Evolutionary conservation across 2,113 vertebrate species (phyloP).

Genomic region (Nyctibius bracteatus): DNA sequence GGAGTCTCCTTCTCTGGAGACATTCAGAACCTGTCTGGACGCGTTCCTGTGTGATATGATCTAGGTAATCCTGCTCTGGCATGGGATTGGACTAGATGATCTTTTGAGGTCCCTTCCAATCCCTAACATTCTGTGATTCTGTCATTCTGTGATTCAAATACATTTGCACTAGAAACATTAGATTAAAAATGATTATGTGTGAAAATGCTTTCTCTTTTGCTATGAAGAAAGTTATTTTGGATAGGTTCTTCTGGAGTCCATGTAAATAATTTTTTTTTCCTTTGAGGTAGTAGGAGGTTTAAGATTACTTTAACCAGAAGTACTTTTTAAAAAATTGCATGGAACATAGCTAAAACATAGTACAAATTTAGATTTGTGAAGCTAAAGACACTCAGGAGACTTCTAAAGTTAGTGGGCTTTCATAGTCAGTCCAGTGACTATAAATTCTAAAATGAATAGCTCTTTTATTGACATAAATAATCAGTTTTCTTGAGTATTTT

Average conservation of each 20-base stretch:
- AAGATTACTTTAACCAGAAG: not conserved
- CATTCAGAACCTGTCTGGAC: too few species aligned
- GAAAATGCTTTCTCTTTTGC: not conserved
- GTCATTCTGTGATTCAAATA: too few species aligned
- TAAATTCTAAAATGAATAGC: not conserved
- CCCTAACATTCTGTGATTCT: too few species aligned
- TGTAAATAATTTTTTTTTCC: not conserved
- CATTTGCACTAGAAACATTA: not conserved
- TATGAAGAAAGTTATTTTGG: not conserved
- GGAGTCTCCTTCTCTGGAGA: too few species aligned
- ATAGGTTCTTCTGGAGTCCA: not conserved
- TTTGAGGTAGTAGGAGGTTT: not conserved
- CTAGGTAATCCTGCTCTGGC: too few species aligned
- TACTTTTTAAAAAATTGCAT: not conserved
- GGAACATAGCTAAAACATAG: not conserved
- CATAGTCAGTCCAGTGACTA: not conserved
- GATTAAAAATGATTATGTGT: not conserved
- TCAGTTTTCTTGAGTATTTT: not conserved
- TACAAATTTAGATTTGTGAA: not conserved
- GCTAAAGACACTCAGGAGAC: not conserved
- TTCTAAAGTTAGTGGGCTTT: not conserved
- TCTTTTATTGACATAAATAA: not conserved
- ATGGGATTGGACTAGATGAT: too few species aligned
- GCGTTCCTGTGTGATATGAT: too few species aligned
- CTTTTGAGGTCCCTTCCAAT: too few species aligned